phyloP scores from a whole-genome alignment of 2,888 invertebrate species.

The Drosophila formosana region DNA sequence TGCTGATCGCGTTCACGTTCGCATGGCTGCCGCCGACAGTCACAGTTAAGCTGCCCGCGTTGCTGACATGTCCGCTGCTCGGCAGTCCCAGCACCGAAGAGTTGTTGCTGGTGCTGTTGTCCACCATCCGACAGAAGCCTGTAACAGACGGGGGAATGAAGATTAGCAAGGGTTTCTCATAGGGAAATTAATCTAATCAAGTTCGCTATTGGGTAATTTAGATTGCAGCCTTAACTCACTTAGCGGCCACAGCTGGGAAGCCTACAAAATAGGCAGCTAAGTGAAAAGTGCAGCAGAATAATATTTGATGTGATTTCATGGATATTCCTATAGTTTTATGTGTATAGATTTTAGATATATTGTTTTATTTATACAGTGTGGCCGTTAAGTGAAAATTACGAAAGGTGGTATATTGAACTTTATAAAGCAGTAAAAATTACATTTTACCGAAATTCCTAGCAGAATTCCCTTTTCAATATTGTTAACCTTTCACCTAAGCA shows the following conservation, averaged over 20 bases:
- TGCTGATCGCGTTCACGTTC: slow-evolving; percentile 46
- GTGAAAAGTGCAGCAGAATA: not conserved
- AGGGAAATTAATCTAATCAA: not conserved
- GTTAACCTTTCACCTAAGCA: not conserved
- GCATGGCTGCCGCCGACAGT: slow-evolving; percentile 62
- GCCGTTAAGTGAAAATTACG: too few relatives aligned
- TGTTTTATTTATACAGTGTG: too few relatives aligned
- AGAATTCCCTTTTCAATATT: not conserved
- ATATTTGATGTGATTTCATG: too few relatives aligned
- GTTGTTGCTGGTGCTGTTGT: slow-evolving; percentile 86
- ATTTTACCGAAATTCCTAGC: too few relatives aligned
- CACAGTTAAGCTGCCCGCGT: slow-evolving; percentile 63
- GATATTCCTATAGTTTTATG: too few relatives aligned
- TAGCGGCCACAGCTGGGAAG: too few relatives aligned
- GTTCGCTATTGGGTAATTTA: too few relatives aligned
- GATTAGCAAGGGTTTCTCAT: not conserved
- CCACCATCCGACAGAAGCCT: slow-evolving; percentile 96
- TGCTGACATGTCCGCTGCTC: slow-evolving; percentile 77
- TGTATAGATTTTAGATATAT: too few relatives aligned
- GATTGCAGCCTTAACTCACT: not conserved
- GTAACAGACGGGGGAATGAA: slow-evolving; percentile 33
- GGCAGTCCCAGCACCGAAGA: slow-evolving; percentile 82
- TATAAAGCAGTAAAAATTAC: too few relatives aligned
- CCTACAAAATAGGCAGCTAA: not conserved
- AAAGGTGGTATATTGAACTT: too few relatives aligned